Conservation (phyloP, 2,113 vertebrate species). For the Carollia perspicillata region DNA sequence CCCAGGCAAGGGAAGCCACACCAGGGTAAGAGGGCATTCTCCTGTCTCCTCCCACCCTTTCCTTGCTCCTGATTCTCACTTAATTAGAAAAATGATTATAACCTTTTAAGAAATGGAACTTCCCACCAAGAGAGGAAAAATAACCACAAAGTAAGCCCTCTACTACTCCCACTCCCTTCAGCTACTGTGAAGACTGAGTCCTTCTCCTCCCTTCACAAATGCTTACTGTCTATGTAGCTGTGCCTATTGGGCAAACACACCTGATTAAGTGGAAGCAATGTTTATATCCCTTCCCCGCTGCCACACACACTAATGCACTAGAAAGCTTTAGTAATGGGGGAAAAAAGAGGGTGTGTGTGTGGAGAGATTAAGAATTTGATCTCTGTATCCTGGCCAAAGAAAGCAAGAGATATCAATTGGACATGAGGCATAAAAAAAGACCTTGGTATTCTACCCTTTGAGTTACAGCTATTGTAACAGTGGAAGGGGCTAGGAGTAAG, state of each 20-base stretch:
- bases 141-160: background rate
- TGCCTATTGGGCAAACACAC: conserved; percentile 70
- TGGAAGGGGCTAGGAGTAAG: background rate
- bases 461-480: conserved; percentile 77
- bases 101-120: background rate
- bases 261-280: conserved; percentile 80
- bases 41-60: background rate
- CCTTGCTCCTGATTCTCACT: background rate
- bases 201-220: background rate
- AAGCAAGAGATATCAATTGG: conserved; percentile 77
- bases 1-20: background rate
- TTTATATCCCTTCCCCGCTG: conserved; percentile 65
- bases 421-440: conserved; percentile 57
- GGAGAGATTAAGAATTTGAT: conserved; percentile 71
- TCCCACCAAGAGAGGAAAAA: background rate
- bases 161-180: background rate
- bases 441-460: conserved; percentile 8
- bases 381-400: conserved; percentile 69
- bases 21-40: background rate
- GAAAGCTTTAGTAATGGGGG: conserved; percentile 43
- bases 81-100: background rate
- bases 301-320: conserved; percentile 39
- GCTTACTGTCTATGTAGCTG: conserved; percentile 65
- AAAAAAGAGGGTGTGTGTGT: background rate
- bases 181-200: background rate